phyloP scores from a whole-genome alignment of 2,797 vertebrate genomes.

The Bucorvus abyssinicus region DNA sequence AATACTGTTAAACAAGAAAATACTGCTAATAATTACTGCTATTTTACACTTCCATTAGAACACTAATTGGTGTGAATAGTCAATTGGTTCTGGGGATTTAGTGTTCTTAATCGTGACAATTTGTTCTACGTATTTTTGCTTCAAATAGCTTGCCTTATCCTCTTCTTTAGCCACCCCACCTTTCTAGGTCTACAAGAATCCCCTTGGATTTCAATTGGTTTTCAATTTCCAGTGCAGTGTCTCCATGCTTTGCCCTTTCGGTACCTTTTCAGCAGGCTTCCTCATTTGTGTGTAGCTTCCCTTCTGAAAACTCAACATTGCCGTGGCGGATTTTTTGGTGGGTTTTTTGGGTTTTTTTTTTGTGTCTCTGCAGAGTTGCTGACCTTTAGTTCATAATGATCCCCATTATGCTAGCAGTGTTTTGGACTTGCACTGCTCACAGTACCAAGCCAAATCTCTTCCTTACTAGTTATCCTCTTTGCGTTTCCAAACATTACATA shows the following conservation, averaged over 20 bases:
- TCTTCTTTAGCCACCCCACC: not conserved
- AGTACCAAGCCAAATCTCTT: not conserved
- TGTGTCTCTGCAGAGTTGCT: not conserved
- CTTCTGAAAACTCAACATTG: not conserved
- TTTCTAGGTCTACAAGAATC: not conserved
- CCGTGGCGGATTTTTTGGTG: not conserved
- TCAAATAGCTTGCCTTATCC: not conserved
- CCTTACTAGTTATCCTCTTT: not conserved
- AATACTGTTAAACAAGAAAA: not conserved
- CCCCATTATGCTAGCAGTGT: not conserved
- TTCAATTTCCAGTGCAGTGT: not conserved
- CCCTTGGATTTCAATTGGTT: not conserved
- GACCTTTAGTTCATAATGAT: slow-evolving; percentile 26
- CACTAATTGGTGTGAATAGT: not conserved
- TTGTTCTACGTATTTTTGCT: not conserved
- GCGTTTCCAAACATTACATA: not conserved
- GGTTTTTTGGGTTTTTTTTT: not conserved
- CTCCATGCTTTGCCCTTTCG: not conserved
- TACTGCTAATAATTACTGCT: not conserved
- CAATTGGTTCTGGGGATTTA: not conserved
- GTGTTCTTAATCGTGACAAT: not conserved
- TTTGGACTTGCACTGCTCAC: not conserved
- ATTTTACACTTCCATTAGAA: not conserved
- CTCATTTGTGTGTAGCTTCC: not conserved
- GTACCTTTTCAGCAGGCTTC: not conserved